Base-by-base conservation (phyloP, 2,797 vertebrate genomes). In the Esox masquinongy region DNA sequence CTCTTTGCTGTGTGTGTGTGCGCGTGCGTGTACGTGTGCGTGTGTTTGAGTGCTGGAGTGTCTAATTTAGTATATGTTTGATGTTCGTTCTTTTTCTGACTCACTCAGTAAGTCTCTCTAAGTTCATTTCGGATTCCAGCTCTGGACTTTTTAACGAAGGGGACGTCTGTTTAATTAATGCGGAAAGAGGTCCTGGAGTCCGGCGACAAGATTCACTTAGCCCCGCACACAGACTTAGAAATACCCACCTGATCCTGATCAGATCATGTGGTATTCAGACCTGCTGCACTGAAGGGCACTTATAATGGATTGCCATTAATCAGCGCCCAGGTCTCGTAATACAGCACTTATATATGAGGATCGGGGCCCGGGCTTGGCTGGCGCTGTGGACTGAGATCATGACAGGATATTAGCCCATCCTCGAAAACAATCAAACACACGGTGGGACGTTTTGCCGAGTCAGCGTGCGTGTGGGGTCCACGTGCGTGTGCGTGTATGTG, bases 81-180 rank as follows among this genome's bases (percentile, higher is more conserved):
- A n/a, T 59, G n/a, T 22, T 4, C 15, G 6, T 7, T 73, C 17
- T 59, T 73, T 63, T 8, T 63, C 3, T 26, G 0, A 14, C 24
- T 16, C 24, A 79, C 64, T 24, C 71, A 12, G 39, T 75, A 67
- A 61, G 36, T 49, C n/a, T n/a, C n/a, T n/a, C 15, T 64, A 47
- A 74, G 80, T 9, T 0, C 0, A 70, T 74, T 68, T 63, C 76
- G 84, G 19, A 59, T 22, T 73, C 77, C 78, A 82, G 84, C 72
- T 75, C 85, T 82, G 83, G 85, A 88, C 89, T 90, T 87, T 88
- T 91, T 4, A 90, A 92, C 90, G 88, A 90, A 86, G 36, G 84
- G 82, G 86, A 90, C 92, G 92, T 91, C 90, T 92, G 90, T 92
- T 93, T 91, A 90, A 93, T 92, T 91, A 91, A 91, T 90, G 83